Percentiles rank a stretch among this genome's conserved stretches.
phyloP scores from a whole-genome alignment of 2,113 vertebrate genomes.

The Synchiropus splendidus region DNA sequence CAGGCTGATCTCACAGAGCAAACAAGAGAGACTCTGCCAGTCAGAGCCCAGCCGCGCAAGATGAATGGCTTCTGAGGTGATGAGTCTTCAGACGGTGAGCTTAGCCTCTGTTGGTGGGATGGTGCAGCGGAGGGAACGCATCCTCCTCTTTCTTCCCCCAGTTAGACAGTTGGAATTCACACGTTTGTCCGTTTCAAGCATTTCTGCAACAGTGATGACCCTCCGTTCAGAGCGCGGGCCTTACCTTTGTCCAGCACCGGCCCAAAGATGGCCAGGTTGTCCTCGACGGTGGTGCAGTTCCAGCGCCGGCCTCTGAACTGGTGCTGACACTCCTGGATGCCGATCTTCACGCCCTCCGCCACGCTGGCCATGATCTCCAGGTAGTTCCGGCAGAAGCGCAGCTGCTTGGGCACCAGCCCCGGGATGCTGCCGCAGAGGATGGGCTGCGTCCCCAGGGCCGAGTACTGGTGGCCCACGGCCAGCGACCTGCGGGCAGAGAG shows the following conservation, averaged over 20 bases:
- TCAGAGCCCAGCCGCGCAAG: too few species aligned
- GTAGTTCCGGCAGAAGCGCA: conserved; percentile 94
- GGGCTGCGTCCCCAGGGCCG: conserved; percentile 82
- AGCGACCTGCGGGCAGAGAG: conserved; percentile 79
- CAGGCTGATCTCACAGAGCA: neutral
- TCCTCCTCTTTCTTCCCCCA: too few species aligned
- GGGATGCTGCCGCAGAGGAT: conserved; percentile 91
- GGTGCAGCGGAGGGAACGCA: too few species aligned
- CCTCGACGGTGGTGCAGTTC: conserved; percentile 91
- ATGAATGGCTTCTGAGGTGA: too few species aligned
- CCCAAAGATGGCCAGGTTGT: conserved; percentile 92
- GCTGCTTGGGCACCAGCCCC: conserved; percentile 91
- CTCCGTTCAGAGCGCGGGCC: too few species aligned
- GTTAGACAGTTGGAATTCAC: too few species aligned
- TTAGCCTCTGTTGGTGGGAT: too few species aligned
- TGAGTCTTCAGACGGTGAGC: too few species aligned
- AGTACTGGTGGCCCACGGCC: conserved; percentile 88
- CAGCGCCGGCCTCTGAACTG: conserved; percentile 92
- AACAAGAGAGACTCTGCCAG: too few species aligned
- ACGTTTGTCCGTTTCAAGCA: too few species aligned
- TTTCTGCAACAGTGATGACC: too few species aligned
- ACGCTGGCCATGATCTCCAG: conserved; percentile 98
- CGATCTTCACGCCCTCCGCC: conserved; percentile 88
- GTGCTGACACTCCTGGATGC: conserved; percentile 93
- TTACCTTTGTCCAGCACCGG: conserved; percentile 94